Evolutionary conservation across 2,113 vertebrate genomes (phyloP).

Genomic region (Neodontobutis hainanensis): DNA sequence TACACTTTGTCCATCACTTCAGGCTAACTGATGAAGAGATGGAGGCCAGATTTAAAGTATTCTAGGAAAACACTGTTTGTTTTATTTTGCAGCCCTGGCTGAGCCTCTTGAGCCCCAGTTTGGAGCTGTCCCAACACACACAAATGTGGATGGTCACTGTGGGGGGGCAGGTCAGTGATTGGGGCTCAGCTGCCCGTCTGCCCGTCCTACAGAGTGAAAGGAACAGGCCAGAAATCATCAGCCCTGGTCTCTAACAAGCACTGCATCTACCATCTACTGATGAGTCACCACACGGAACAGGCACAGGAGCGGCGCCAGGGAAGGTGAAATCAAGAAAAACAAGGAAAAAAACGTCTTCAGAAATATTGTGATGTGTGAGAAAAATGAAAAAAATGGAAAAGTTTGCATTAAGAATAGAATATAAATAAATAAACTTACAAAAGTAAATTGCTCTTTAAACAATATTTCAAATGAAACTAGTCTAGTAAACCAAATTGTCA

Average conservation of each 20-base stretch:
- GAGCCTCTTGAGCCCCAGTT: slow-evolving; percentile 26
- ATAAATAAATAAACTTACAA: no score
- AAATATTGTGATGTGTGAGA: not conserved
- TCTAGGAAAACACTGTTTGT: slow-evolving; percentile 35
- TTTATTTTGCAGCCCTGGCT: slow-evolving; percentile 29
- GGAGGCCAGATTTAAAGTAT: slow-evolving; percentile 42
- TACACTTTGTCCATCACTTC: not conserved
- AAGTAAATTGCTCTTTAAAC: no score
- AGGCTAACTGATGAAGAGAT: slow-evolving; percentile 17
- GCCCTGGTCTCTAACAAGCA: slow-evolving; percentile 51
- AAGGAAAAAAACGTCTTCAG: not conserved
- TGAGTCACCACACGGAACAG: slow-evolving; percentile 42
- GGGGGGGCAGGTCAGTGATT: slow-evolving; percentile 42
- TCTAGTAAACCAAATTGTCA: no score
- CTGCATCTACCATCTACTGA: slow-evolving; percentile 57
- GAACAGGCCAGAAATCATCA: slow-evolving; percentile 43
- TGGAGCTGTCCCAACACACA: slow-evolving; percentile 17
- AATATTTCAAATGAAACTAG: no score
- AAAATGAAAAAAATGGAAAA: slow-evolving; percentile 1
- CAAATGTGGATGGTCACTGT: slow-evolving; percentile 10
- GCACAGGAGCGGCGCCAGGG: slow-evolving; percentile 1
- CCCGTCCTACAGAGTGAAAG: slow-evolving; percentile 51
- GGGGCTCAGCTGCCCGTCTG: slow-evolving; percentile 58
- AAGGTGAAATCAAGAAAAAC: slow-evolving; percentile 6
- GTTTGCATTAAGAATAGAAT: not conserved